phyloP scores from a whole-genome alignment of 2,888 invertebrate species.

The Pheosia gnoma region DNA sequence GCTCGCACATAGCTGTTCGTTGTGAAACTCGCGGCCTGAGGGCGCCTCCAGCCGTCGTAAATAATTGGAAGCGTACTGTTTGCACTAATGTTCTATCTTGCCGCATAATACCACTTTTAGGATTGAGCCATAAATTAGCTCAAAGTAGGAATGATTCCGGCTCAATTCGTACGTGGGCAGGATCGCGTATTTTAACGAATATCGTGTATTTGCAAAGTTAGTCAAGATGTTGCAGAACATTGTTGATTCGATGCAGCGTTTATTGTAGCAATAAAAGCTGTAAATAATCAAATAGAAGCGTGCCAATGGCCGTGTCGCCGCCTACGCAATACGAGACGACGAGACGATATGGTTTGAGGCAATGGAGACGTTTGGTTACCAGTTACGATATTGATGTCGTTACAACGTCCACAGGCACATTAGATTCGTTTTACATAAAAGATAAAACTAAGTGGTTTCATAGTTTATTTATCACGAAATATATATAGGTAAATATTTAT shows the following conservation, averaged over 20 bases:
- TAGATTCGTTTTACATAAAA: neutral
- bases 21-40: conserved; percentile 59
- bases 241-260: conserved; percentile 46
- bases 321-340: conserved; percentile 32
- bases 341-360: conserved; percentile 29
- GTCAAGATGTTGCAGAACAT: conserved; percentile 48
- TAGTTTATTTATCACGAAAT: too few species aligned
- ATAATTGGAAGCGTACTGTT: conserved; percentile 75
- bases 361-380: conserved; percentile 15
- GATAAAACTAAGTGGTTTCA: neutral
- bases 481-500: too few species aligned
- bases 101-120: conserved; percentile 65
- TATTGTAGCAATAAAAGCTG: conserved; percentile 43
- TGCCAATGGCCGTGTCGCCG: conserved; percentile 37
- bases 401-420: conserved; percentile 9
- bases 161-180: conserved; percentile 49
- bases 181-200: conserved; percentile 46
- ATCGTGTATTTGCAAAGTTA: conserved; percentile 36
- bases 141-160: conserved; percentile 42
- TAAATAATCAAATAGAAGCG: conserved; percentile 49
- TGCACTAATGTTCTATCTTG: conserved; percentile 70
- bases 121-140: conserved; percentile 72
- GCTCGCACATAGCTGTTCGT: conserved; percentile 59
- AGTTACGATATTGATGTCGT: conserved; percentile 8
- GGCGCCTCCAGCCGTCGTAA: conserved; percentile 60